Evolutionary conservation across 2,113 vertebrate species (phyloP), one percentile per base, ranked within the genome.

Genomic region (Neomonachus schauinslandi): DNA sequence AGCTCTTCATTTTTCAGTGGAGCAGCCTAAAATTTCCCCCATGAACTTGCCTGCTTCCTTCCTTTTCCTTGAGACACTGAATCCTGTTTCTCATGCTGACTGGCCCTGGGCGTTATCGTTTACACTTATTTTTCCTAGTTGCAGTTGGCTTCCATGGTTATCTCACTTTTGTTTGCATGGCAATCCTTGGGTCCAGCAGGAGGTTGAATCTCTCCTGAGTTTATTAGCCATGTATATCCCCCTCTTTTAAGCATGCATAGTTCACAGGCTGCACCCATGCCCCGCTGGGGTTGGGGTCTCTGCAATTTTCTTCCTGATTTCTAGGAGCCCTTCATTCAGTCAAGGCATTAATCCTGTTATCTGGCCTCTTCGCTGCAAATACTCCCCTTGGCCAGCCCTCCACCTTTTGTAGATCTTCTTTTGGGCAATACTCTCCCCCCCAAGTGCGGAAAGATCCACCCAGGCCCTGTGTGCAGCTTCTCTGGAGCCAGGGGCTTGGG

Each of bases 301-400:
- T 93, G 24, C 5, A 57, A 39, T 42, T 83, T 71, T 91, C 74
- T 91, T 96, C n/a, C 46, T 85, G 71, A 65, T n/a, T 71, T 90
- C 69, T 49, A 69, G 28, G 15, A 85, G n/a, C 14, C 49, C 19
- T 92, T 76, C 49, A 19, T 89, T 71, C 33, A 69, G 36, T 85
- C 15, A 14, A 57, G 55, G 57, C 79, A 51, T 55, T 63, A 82
- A 63, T 26, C 33, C 26, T 87, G 10, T 16, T 33, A 59, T 7
- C 65, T 83, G 31, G 61, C 39, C 61, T 89, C 28, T 42, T 87
- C 8, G 63, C 42, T 67, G 21, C 46, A 71, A 63, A 22, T 63
- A 77, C 14, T 61, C 49, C 65, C 61, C 36, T 55, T 76, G 42
- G 53, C 21, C 24, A 69, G 21, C 1, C 3, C 49, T 82, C 59